These are phyloP conservation scores for Drosophila robusta DNA, from an alignment of 2,888 invertebrate genomes.

Conservation along the genomic window DNA sequence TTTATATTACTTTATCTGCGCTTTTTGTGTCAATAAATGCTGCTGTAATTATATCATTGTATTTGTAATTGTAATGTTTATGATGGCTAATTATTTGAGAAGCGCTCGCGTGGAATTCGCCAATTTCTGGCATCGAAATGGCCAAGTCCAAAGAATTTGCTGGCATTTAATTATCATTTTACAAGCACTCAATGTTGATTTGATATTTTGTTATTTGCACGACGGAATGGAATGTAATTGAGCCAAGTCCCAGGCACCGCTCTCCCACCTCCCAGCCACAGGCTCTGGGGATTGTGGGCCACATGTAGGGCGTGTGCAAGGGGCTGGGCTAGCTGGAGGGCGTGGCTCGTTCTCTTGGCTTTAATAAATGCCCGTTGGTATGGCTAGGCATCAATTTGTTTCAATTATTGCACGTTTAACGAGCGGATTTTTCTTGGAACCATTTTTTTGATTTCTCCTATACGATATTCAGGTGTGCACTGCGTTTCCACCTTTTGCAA, in stretches of 20 bases:
- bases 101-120: constrained; percentile 33
- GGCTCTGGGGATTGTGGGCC: neutral
- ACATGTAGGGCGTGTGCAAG: neutral
- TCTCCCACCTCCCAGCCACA: no score
- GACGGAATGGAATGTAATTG: constrained; percentile 24
- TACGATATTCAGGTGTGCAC: neutral
- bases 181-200: constrained; percentile 48
- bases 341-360: neutral
- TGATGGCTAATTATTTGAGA: constrained; percentile 42
- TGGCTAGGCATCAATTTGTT: constrained; percentile 51
- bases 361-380: constrained; percentile 10
- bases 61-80: constrained; percentile 43
- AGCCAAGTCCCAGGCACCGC: neutral
- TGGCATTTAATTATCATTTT: constrained; percentile 56
- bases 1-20: constrained; percentile 18
- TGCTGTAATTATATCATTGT: constrained; percentile 34
- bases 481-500: no score
- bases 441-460: constrained; percentile 1
- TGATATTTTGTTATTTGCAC: constrained; percentile 46
- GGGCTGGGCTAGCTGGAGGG: neutral
- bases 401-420: constrained; percentile 59
- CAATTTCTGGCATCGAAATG: constrained; percentile 17
- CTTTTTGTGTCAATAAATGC: constrained; percentile 36
- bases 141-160: constrained; percentile 20
- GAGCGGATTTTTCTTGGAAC: constrained; percentile 14